Percentiles rank a stretch among this genome's conserved stretches.
phyloP scores from a whole-genome alignment of 1,140 invertebrate genomes.

The Nasonia vitripennis region DNA sequence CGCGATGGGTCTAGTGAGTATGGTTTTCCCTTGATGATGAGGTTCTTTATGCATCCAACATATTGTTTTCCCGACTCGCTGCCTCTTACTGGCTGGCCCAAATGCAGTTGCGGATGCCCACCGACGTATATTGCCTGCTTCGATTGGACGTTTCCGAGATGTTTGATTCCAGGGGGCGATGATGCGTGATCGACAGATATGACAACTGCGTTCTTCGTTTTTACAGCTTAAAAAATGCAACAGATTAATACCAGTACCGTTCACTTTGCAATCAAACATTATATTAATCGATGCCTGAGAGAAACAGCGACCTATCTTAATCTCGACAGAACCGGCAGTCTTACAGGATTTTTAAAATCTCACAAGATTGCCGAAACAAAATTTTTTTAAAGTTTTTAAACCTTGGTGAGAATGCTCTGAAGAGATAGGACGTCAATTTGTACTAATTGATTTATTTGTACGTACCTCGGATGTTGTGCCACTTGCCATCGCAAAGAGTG shows the following conservation, averaged over 20 bases:
- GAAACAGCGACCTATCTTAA: too few relatives aligned
- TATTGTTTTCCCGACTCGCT: conserved; percentile 80
- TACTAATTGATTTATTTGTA: conserved; percentile 13
- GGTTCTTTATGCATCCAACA: conserved; percentile 88
- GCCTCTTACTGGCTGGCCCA: conserved; percentile 75
- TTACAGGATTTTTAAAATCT: too few relatives aligned
- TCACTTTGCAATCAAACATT: neutral
- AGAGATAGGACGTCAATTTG: too few relatives aligned
- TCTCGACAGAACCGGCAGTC: too few relatives aligned
- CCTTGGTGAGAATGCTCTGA: too few relatives aligned
- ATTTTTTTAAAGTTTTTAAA: too few relatives aligned
- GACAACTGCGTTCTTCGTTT: conserved; percentile 88
- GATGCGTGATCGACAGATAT: conserved; percentile 87
- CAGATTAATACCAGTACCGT: neutral
- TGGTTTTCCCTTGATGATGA: conserved; percentile 78
- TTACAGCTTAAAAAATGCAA: conserved; percentile 80
- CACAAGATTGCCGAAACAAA: too few relatives aligned
- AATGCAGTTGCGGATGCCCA: conserved; percentile 82
- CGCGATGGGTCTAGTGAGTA: conserved; percentile 77
- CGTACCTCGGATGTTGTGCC: conserved; percentile 91
- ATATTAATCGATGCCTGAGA: neutral
- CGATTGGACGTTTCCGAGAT: conserved; percentile 83
- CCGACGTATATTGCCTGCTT: conserved; percentile 92
- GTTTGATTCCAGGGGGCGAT: conserved; percentile 79
- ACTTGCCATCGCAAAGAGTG: conserved; percentile 93